Percentiles rank a stretch among this genome's conserved stretches.
These are phyloP conservation scores for Pseudachorutes palmiensis DNA, from an alignment of 1,140 invertebrate species.

Conservation along the genomic window DNA sequence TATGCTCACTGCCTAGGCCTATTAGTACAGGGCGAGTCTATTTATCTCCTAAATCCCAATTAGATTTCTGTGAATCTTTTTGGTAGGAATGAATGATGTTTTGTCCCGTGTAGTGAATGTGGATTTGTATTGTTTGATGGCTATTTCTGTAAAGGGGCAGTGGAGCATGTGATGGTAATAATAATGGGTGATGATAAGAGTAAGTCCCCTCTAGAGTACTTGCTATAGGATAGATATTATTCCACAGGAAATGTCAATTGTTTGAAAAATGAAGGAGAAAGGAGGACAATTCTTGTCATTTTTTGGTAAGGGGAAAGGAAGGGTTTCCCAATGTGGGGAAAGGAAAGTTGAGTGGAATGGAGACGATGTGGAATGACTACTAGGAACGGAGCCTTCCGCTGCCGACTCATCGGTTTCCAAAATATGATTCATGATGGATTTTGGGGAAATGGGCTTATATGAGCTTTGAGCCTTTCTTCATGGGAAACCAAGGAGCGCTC, in stretches of 20 bases:
- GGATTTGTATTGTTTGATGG: no score
- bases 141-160: no score
- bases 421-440: conserved; percentile 37
- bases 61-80: no score
- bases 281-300: conserved; percentile 19
- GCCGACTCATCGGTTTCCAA: conserved; percentile 34
- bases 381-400: not conserved
- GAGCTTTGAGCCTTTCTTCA: conserved; percentile 11
- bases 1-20: no score
- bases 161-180: no score
- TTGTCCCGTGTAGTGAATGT: no score
- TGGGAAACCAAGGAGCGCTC: not conserved
- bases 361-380: not conserved
- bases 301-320: not conserved
- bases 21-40: no score
- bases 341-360: not conserved
- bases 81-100: no score
- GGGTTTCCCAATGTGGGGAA: not conserved
- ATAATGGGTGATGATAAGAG: conserved; percentile 4
- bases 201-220: no score
- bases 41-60: no score
- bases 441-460: conserved; percentile 14
- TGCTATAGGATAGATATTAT: not conserved
- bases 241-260: conserved; percentile 21
- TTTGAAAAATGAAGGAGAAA: conserved; percentile 12